These are phyloP conservation scores for Apamea epomidion DNA, from an alignment of 2,888 invertebrate species.

Conservation along the genomic window DNA sequence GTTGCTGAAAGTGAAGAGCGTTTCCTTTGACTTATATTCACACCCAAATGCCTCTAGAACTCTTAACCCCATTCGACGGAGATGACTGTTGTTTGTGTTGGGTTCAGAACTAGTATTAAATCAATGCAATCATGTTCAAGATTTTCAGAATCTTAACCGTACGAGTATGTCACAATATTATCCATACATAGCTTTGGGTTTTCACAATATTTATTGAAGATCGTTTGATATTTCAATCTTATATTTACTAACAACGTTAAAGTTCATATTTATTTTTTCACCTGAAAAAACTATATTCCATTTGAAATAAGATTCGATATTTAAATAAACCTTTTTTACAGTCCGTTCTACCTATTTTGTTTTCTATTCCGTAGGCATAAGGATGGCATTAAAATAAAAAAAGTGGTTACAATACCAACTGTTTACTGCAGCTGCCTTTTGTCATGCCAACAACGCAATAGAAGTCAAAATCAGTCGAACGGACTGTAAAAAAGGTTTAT, in stretches of 20 bases:
- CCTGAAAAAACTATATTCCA: not conserved
- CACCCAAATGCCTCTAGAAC: not conserved
- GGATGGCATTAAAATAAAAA: too few relatives aligned
- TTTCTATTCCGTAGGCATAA: too few relatives aligned
- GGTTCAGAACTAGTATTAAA: not conserved
- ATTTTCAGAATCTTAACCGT: not conserved
- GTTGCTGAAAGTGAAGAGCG: not conserved
- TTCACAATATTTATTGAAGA: conserved; percentile 8
- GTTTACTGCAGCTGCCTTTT: too few relatives aligned
- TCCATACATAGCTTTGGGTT: not conserved
- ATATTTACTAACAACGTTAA: not conserved
- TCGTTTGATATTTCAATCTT: not conserved
- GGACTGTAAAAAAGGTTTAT: too few relatives aligned
- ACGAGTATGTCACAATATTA: not conserved
- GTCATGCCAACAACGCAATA: too few relatives aligned
- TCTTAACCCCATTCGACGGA: conserved; percentile 3
- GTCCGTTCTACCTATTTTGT: too few relatives aligned
- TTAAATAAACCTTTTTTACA: too few relatives aligned
- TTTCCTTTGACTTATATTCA: not conserved
- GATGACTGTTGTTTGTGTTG: not conserved
- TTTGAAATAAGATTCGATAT: too few relatives aligned
- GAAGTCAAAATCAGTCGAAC: too few relatives aligned
- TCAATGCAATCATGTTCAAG: conserved; percentile 3
- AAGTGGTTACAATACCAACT: too few relatives aligned
- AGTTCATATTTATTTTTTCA: not conserved